A percentile compares a stretch with the other conserved stretches of the same genome.
Evolutionary conservation across 2,797 vertebrate genomes (phyloP).

Genomic region (Takifugu ocellatus): DNA sequence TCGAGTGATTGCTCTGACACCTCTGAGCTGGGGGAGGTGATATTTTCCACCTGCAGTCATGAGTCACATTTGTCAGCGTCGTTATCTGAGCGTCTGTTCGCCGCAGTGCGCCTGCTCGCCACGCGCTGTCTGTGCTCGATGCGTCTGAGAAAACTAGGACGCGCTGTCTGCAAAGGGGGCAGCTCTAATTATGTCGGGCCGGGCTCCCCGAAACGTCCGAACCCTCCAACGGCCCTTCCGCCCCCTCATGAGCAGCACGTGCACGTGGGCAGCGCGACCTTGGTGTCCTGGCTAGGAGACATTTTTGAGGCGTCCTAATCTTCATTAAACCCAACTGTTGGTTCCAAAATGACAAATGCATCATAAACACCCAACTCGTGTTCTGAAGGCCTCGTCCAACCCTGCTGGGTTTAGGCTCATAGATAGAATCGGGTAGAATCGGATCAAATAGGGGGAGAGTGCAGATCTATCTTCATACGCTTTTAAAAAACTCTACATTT

Average conservation of each 20-base stretch:
- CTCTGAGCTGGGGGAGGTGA: constrained; percentile 56
- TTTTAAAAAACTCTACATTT: too few relatives aligned
- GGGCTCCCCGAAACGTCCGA: constrained; percentile 38
- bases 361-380: too few relatives aligned
- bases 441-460: too few relatives aligned
- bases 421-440: too few relatives aligned
- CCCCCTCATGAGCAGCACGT: constrained; percentile 4
- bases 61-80: constrained; percentile 52
- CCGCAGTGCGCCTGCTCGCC: constrained; percentile 26
- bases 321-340: too few relatives aligned
- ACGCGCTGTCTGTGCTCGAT: constrained; percentile 33
- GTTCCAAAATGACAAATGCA: too few relatives aligned
- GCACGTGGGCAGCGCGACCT: too few relatives aligned
- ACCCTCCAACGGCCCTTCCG: constrained; percentile 14
- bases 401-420: too few relatives aligned
- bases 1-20: constrained; percentile 60
- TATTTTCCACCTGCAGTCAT: constrained; percentile 64
- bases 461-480: too few relatives aligned
- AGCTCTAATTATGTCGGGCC: constrained; percentile 63
- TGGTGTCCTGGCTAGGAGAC: too few relatives aligned
- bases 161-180: constrained; percentile 56
- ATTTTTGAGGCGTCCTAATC: too few relatives aligned
- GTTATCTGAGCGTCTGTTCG: constrained; percentile 9
- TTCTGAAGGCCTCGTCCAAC: too few relatives aligned
- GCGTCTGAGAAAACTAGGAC: constrained; percentile 66